Evolutionary conservation across 2,797 vertebrate species (phyloP), one percentile per base, ranked within the genome.

Genomic region (Apogon hyalosoma): DNA sequence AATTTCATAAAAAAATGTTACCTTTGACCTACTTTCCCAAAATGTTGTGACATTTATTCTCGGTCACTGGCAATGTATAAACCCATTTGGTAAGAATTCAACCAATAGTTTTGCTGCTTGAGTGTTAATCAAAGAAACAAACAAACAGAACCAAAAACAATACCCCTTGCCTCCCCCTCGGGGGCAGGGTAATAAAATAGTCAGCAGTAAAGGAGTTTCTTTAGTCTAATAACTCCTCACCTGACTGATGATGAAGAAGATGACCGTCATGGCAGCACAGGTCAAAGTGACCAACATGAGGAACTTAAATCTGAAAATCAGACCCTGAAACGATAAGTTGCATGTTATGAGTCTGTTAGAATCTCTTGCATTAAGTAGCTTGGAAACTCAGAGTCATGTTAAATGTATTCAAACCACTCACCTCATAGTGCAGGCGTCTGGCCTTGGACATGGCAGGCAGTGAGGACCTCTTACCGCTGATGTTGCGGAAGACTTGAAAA

Each of bases 231-330:
- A 36, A 36, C 2, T 10, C 33, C 77, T 91, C 76, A 98, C 97
- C 95, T 99, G 97, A 74, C 96, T 99, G 55, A 98, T 94, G 3
- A 99, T 99, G 92, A 99, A 99, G 92, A 99, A 99, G 87, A 98
- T 96, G 64, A 98, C 95, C 0, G 97, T 99, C 95, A 99, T 95
- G 11, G 97, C 98, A n/a, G 98, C 98, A 55, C 98, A 99, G 8
- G 94, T 87, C 87, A 99, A 83, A 7, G 98, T 99, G 71, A 98
- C 95, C 75, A 99, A 92, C 97, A 99, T 99, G 85, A 99, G 93
- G 69, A 99, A 99, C 85, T 98, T 99, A 88, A 99, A 99, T 71
- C 97, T 92, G 86, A 99, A 99, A 81, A 99, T 99, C 56, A 99
- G 92, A 61, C 97, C 97, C 97, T 99, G 11, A 38, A 56, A 19